Base-by-base conservation (phyloP, 2,888 invertebrate genomes). In the Eledona agricola region DNA sequence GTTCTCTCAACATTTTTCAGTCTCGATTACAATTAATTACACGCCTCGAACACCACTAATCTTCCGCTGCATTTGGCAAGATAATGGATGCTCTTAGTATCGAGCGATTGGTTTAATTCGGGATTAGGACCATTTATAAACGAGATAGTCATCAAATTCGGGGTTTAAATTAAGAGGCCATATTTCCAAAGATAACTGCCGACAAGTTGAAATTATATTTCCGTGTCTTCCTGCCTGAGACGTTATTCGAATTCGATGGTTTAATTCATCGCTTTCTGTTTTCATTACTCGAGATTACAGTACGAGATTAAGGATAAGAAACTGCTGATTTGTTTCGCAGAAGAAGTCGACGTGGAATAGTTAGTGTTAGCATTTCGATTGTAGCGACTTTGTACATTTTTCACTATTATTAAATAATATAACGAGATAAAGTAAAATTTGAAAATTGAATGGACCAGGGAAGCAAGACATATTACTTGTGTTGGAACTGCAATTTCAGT, bases 81-180 rank as follows among this genome's bases (percentile, higher is more conserved):
- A 45, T 45, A 45, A 45, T 45, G 17, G 45, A 45, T 32, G 25
- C 45, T 20, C 32, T 42, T 7, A 6, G 7, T 32, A 45, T 32
- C 29, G 4, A 45, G 6, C 23, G 16, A 19, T 32, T 10, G 6
- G 32, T 12, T 32, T 32, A 32, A 32, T 23, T 28, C 15, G 13
- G 22, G 32, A 45, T 45, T 45, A 22, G 7, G 19, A 32, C 23
- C 32, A 32, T 45, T 32, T 45, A 32, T 45, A 22, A 45, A 19
- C 9, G 16, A 25, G 43, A 43, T 29, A 43, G 3, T 9, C 29
- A 25, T 26, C 23, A 43, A 43, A 25, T 31, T 31, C 10, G 11
- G 15, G 16, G 17, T 23, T 31, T 19, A 45, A 45, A 32, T 45
- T 32, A 45, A 32, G 31, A 32, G 7, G 4, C 23, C 7, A 22